A percentile compares a stretch with the other conserved stretches of the same genome.
Conservation (phyloP, 2,113 vertebrate genomes). For the Mus musculus region DNA sequence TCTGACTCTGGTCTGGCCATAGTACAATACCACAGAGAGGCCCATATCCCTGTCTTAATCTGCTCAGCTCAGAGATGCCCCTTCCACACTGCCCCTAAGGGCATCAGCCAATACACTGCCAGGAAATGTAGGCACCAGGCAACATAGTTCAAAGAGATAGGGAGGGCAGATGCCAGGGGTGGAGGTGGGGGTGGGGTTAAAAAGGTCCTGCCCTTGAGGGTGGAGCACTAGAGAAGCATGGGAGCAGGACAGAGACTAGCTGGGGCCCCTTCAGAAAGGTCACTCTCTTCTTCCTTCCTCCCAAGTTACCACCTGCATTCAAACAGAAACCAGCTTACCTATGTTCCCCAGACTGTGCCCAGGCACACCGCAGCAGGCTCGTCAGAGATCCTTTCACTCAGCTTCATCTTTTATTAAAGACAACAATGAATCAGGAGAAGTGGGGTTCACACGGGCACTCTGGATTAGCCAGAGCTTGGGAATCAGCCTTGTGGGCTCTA, state of each 20-base stretch:
- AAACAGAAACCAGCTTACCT: not conserved
- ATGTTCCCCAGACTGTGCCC: not conserved
- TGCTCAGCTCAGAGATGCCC: slow-evolving; percentile 27
- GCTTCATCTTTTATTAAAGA: not conserved
- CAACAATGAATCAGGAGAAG: not conserved
- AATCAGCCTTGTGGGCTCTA: not conserved
- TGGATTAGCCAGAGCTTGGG: not conserved
- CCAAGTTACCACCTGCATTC: not conserved
- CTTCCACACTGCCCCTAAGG: not conserved
- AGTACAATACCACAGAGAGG: not conserved
- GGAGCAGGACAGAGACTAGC: not conserved
- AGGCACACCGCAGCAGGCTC: not conserved
- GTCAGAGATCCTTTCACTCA: not conserved
- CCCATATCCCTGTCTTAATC: slow-evolving; percentile 49
- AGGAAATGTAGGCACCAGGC: slow-evolving; percentile 8
- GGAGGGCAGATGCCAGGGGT: not conserved
- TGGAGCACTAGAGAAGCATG: not conserved
- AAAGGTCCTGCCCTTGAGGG: not conserved
- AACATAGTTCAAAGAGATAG: not conserved
- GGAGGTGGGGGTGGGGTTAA: no score
- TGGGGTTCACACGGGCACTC: not conserved
- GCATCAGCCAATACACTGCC: not conserved
- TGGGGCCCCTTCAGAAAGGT: not conserved
- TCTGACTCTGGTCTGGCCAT: slow-evolving; percentile 19
- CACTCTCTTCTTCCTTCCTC: not conserved